Evolutionary conservation across 2,113 vertebrate species (phyloP).

Genomic region (Gadus macrocephalus): DNA sequence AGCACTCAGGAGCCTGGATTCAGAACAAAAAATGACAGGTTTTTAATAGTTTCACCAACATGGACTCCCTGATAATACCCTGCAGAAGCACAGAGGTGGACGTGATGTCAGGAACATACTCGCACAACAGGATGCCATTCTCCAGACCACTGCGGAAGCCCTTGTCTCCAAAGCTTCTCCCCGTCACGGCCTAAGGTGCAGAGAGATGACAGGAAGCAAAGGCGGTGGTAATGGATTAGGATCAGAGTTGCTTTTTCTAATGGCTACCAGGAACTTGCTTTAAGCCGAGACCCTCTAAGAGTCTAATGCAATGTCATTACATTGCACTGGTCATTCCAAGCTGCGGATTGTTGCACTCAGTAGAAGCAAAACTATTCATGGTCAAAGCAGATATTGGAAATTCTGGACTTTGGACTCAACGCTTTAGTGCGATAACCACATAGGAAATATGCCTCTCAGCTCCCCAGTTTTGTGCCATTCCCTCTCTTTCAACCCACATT

Average conservation of each 20-base stretch:
- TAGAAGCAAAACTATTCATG: too few relatives aligned
- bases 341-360: too few relatives aligned
- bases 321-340: too few relatives aligned
- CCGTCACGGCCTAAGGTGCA: slow-evolving; percentile 83
- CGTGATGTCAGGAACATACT: slow-evolving; percentile 77
- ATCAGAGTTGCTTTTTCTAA: not conserved
- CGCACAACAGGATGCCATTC: slow-evolving; percentile 95
- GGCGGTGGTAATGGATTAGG: slow-evolving; percentile 24
- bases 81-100: not conserved
- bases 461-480: too few relatives aligned
- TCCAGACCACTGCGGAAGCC: slow-evolving; percentile 93
- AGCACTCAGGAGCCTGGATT: slow-evolving; percentile 88
- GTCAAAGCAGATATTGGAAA: too few relatives aligned
- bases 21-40: slow-evolving; percentile 1
- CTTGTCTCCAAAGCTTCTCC: slow-evolving; percentile 90
- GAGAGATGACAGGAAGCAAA: slow-evolving; percentile 32
- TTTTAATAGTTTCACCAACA: not conserved
- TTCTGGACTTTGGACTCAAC: too few relatives aligned
- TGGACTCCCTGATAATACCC: not conserved
- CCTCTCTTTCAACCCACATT: too few relatives aligned
- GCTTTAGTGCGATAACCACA: too few relatives aligned
- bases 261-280: not conserved
- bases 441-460: not conserved
- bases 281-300: too few relatives aligned
- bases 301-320: too few relatives aligned